A percentile compares a stretch with the other conserved stretches of the same genome.
Conservation (phyloP, 2,888 invertebrate species). For the Lepidocyrtinus sp. region DNA sequence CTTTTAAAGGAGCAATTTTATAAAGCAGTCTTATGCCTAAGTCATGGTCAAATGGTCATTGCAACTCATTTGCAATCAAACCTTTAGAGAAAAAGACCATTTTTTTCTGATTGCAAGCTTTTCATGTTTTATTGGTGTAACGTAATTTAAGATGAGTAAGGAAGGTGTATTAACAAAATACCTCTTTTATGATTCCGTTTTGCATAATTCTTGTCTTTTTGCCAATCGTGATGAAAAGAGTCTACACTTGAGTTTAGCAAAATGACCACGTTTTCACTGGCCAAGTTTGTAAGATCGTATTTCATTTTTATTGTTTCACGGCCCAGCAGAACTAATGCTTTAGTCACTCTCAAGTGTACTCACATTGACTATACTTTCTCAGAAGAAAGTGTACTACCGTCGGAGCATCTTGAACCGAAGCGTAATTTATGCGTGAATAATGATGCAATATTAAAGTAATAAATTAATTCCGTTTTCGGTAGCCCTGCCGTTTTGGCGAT, state of each 20-base stretch:
- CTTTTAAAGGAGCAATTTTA: not conserved
- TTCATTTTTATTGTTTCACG: not conserved
- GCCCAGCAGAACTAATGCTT: not conserved
- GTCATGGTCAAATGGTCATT: slow-evolving; percentile 11
- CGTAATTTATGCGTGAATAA: slow-evolving; percentile 8
- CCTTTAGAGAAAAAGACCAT: not conserved
- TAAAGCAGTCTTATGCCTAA: not conserved
- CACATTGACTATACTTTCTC: too few species aligned
- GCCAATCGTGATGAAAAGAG: slow-evolving; percentile 8
- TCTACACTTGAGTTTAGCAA: not conserved
- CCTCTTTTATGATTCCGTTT: not conserved
- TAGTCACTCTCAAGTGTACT: too few species aligned
- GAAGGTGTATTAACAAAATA: not conserved
- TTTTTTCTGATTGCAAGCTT: slow-evolving; percentile 3
- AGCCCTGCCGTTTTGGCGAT: slow-evolving; percentile 5
- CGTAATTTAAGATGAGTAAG: not conserved
- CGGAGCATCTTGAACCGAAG: not conserved
- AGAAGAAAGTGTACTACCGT: too few species aligned
- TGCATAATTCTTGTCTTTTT: slow-evolving; percentile 5
- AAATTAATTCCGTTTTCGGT: slow-evolving; percentile 57
- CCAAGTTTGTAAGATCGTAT: not conserved
- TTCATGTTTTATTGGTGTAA: slow-evolving; percentile 8
- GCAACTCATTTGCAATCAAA: not conserved
- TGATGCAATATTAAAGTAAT: slow-evolving; percentile 22
- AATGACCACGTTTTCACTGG: not conserved